Base-by-base conservation (phyloP, 2,888 invertebrate genomes). In the Platycnemis pennipes region DNA sequence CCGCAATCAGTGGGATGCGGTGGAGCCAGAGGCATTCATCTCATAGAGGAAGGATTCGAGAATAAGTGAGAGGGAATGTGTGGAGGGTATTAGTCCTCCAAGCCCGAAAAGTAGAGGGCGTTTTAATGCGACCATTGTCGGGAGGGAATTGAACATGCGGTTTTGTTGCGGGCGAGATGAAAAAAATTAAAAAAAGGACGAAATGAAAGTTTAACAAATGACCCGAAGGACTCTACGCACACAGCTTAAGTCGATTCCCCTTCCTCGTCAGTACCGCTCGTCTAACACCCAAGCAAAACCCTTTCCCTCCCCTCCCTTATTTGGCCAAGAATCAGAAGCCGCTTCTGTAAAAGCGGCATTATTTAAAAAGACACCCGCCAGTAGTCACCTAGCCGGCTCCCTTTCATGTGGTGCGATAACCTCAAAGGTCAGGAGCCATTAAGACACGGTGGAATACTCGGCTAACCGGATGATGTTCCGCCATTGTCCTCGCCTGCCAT, bases 381-480 rank as follows among this genome's bases (percentile, higher is more conserved):
- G 26, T 26, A 26, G 42, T 69, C 26, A 22, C 42, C 26, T 44
- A 42, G 91, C 91, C 91, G 91, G 91, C 63, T 91, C 19, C 91
- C 63, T 91, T 91, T 91, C 91, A 91, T 91, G 91, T 91, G 56
- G 91, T 42, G 91, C 56, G 91, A 91, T 91, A 91, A 91, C 91
- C 91, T 69, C 91, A 44, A 63, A 63, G 63, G 91, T 91, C 69
- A 91, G 69, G 63, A 26, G 91, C 91, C 91, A 91, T 91, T 91
- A 91, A 91, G 91, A 91, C 91, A 91, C 91, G 91, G 91, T 56
- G 63, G 91, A 91, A 63, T 91, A 91, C 91, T 69, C 26, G 77
- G 91, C 91, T 91, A 69, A 91, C 91, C 91, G 91, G 91, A 69
- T 91, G 91, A 91, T 91, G 63, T 63, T 44, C 63, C 26, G 26